Base-by-base conservation (phyloP, 1,140 invertebrate species). In the Littorina saxatilis region DNA sequence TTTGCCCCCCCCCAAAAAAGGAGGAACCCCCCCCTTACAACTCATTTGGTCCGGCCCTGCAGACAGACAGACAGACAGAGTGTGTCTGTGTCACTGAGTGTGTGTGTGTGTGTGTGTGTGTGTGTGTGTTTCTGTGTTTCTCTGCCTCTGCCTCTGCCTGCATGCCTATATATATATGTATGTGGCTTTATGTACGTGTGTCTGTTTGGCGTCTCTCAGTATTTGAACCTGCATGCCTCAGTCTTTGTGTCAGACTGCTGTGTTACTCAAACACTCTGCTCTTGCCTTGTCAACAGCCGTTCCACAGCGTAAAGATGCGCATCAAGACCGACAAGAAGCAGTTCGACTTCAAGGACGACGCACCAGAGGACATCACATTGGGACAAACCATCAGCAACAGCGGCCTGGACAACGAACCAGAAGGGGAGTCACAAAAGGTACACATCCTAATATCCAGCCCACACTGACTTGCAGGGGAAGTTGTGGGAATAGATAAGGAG, bases 311-410 rank as follows among this genome's bases (percentile, higher is more conserved):
- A 43, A 91, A 91, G 75, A 83, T 92, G 85, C 85, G 90, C 73
- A 87, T 92, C 43, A 92, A 91, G 78, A 92, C 91, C 52, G 87
- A 91, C 52, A 84, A 84, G 47, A 88, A 88, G 79, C 90, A 91
- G 86, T 91, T 92, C 87, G 87, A 90, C 61, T 58, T 87, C 47
- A 85, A 84, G 61, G 87, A 90, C 7, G 86, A 88, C 29, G 66
- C 77, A 23, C 70, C 61, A 52, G 83, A 85, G 52, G 81, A 84
- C 47, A 81, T 77, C 9, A 74, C 82, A 39, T 58, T 83, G 66
- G 79, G 68, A 47, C 32, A 72, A 29, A 75, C 77, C 17, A 84
- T 86, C 55, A 81, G 79, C 47, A 82, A 87, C 76, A 83, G 61
- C 73, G 87, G 86, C 1, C 55, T 86, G 32, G 85, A 87, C 78